phyloP scores from a whole-genome alignment of 2,888 invertebrate genomes.

The Rhogogaster chlorosoma region DNA sequence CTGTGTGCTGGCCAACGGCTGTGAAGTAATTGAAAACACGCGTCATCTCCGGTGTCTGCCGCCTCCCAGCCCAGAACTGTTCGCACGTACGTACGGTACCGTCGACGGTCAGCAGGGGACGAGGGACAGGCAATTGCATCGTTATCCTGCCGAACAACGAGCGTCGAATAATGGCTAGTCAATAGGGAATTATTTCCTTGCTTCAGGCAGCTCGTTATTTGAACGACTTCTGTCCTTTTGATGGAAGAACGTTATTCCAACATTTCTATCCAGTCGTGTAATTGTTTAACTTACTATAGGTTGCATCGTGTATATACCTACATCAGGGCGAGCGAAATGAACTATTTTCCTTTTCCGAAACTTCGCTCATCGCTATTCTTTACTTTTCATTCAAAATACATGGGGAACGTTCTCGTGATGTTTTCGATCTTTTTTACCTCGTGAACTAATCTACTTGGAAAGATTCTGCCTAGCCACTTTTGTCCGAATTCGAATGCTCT shows the following conservation, averaged over 20 bases:
- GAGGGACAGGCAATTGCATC: constrained; percentile 41
- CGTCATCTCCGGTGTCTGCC: constrained; percentile 59
- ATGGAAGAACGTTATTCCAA: constrained; percentile 5
- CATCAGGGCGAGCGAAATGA: too few relatives aligned
- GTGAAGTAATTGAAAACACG: constrained; percentile 71
- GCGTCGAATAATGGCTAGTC: constrained; percentile 45
- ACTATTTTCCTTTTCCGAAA: too few relatives aligned
- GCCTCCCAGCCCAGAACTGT: constrained; percentile 18
- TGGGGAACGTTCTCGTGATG: too few relatives aligned
- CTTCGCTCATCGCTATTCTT: too few relatives aligned
- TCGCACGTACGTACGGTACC: constrained; percentile 38
- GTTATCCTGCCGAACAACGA: constrained; percentile 47
- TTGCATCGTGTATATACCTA: too few relatives aligned
- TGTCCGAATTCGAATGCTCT: too few relatives aligned
- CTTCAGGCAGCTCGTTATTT: constrained; percentile 34
- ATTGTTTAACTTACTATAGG: neutral
- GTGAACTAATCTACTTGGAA: too few relatives aligned
- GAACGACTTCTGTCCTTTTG: constrained; percentile 28
- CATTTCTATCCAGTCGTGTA: neutral
- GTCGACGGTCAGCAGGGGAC: neutral
- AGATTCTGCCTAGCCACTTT: too few relatives aligned
- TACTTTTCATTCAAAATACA: too few relatives aligned
- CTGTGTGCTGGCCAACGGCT: constrained; percentile 56
- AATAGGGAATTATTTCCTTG: constrained; percentile 45
- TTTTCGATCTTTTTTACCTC: too few relatives aligned